phyloP scores from a whole-genome alignment of 1,140 invertebrate species.

The Pseudomyrmex sp. region DNA sequence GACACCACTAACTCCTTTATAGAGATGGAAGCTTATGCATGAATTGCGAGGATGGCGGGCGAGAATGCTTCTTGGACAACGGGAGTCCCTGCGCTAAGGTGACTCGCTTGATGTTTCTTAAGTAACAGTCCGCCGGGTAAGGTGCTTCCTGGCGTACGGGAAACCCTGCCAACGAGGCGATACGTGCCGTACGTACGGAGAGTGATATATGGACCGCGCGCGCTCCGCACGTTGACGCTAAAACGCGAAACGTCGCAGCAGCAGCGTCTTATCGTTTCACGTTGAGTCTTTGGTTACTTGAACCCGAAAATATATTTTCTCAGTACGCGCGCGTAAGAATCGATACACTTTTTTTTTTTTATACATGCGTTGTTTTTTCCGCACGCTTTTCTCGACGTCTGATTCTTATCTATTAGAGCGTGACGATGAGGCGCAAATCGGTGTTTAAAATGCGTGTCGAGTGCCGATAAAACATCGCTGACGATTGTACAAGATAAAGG shows the following conservation, averaged over 20 bases:
- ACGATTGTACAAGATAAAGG: neutral
- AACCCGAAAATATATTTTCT: constrained; percentile 54
- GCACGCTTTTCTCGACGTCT: neutral
- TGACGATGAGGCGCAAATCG: neutral
- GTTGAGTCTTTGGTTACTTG: constrained; percentile 37
- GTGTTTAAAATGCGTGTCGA: neutral
- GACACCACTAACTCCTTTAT: constrained; percentile 80
- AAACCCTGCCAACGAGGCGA: constrained; percentile 28
- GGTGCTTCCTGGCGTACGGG: neutral
- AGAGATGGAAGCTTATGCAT: constrained; percentile 82
- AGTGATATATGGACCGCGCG: constrained; percentile 48
- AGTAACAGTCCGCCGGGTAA: constrained; percentile 65
- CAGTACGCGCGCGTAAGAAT: neutral
- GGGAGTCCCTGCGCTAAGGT: constrained; percentile 22
- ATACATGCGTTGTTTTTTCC: neutral
- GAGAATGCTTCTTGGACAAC: constrained; percentile 59
- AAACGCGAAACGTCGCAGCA: constrained; percentile 48
- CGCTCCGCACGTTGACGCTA: constrained; percentile 39
- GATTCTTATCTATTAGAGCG: too few relatives aligned
- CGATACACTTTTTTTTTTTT: constrained; percentile 7
- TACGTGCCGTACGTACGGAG: constrained; percentile 8
- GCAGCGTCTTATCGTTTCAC: constrained; percentile 31
- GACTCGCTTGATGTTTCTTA: constrained; percentile 55
- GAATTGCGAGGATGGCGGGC: constrained; percentile 74
- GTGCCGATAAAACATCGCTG: constrained; percentile 4